Conservation (phyloP, 2,797 vertebrate genomes). For the Cossypha polioptera region DNA sequence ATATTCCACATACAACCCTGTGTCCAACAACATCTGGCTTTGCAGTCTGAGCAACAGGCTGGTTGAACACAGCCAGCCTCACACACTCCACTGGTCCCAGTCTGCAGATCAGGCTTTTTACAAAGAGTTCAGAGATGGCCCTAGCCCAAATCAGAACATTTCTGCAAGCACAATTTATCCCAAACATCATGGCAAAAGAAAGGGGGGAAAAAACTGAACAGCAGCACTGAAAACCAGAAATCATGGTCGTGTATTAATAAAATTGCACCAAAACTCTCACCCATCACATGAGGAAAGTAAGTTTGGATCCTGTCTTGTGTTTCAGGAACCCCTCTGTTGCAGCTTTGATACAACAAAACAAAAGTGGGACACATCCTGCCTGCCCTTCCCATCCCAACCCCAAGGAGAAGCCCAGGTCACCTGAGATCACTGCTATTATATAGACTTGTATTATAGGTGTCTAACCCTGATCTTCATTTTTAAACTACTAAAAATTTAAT, state of each 20-base stretch:
- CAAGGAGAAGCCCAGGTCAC: neutral
- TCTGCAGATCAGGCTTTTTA: neutral
- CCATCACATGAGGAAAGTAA: neutral
- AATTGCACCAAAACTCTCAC: neutral
- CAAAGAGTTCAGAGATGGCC: neutral
- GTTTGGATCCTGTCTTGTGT: neutral
- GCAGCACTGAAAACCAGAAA: neutral
- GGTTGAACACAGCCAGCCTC: no score
- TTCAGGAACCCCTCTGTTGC: neutral
- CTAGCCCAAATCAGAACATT: neutral
- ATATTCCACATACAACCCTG: no score
- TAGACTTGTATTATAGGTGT: accelerated
- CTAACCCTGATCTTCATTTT: neutral
- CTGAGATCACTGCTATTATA: neutral
- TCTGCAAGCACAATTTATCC: neutral
- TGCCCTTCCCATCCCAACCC: neutral
- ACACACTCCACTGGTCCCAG: no score
- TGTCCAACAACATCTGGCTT: no score
- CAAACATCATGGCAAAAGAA: neutral
- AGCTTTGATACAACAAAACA: neutral
- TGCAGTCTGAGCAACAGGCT: no score
- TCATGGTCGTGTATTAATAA: accelerated
- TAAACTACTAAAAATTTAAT: no score
- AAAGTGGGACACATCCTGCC: neutral
- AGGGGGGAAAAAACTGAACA: accelerated